Percentiles rank a stretch among this genome's conserved stretches.
Evolutionary conservation across 2,888 invertebrate genomes (phyloP).

Genomic region (Pegoplata infirma): DNA sequence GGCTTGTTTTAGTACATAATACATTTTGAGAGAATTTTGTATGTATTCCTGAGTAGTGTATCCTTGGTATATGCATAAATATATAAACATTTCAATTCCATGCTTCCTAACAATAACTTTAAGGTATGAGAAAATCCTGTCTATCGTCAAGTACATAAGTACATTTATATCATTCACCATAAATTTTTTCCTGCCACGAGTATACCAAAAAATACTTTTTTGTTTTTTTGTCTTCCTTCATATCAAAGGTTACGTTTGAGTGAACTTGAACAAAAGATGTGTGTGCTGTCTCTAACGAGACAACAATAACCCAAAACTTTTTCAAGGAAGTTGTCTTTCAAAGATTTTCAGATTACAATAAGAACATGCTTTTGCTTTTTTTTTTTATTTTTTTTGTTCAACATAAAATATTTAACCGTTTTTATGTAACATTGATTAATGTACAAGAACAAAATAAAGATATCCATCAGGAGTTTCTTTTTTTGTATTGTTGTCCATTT

Average conservation of each 20-base stretch:
- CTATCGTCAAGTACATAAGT: neutral
- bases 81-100: slow-evolving; percentile 12
- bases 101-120: slow-evolving; percentile 25
- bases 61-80: slow-evolving; percentile 23
- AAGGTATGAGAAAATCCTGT: neutral
- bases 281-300: slow-evolving; percentile 38
- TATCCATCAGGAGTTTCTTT: too few relatives aligned
- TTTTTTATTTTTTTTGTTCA: too few relatives aligned
- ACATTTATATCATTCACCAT: neutral
- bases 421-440: slow-evolving; percentile 30
- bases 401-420: slow-evolving; percentile 28
- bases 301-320: slow-evolving; percentile 33
- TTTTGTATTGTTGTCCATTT: neutral
- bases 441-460: too few relatives aligned
- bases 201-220: slow-evolving; percentile 16
- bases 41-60: slow-evolving; percentile 2
- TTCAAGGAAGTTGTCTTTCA: slow-evolving; percentile 54
- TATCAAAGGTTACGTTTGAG: slow-evolving; percentile 55
- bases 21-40: slow-evolving; percentile 2
- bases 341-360: slow-evolving; percentile 39
- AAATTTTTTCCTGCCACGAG: neutral
- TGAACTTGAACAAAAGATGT: slow-evolving; percentile 57
- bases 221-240: slow-evolving; percentile 7
- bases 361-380: slow-evolving; percentile 27
- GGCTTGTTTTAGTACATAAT: neutral